Evolutionary conservation across 2,888 invertebrate species (phyloP), one percentile per base, ranked within the genome.

Genomic region (Hydraecia micacea): DNA sequence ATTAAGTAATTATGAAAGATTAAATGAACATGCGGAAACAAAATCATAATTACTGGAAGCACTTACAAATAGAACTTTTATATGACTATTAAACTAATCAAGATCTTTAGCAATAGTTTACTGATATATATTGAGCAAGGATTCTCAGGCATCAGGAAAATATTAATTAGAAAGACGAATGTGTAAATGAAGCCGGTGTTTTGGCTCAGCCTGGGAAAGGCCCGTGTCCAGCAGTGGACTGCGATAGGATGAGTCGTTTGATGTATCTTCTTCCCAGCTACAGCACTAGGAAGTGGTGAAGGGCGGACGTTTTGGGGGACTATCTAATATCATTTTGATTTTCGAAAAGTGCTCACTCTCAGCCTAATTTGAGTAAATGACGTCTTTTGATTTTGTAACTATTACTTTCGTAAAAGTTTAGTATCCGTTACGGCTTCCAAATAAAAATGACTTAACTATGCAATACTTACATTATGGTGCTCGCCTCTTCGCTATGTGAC

Each of bases 1-100:
- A 80, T 84, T 73, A 67, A 69, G 46, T 72, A 39, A 75, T 66
- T 75, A 79, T 69, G 67, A 32, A 65, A 73, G 86, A 85, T 87
- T 78, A 81, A 46, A 72, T 71, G 49, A 46, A 76, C 70, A 71
- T 65, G 86, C 65, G 72, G 74, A 83, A 83, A 76, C 32, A 52
- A 52, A 77, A 75, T 67, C 42, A 79, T 58, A 28, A 70, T 86
- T 69, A 72, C 39, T 46, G 21, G 58, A 81, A 67, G 49, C 39
- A 67, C 18, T 28, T 32, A 46, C 32, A 36, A 60, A 36, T 67
- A 60, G 7, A 81, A n/a, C 18, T 18, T n/a, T 46, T 46, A 21
- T 68, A 39, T 21, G 3, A 36, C 55, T 6, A n/a, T 25, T 49
- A 70, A 80, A 21, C 46, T 32, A 11, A 60, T 60, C 28, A 39